Evolutionary conservation across 1,140 invertebrate genomes (phyloP).

Genomic region (Drosophila rhopaloa): DNA sequence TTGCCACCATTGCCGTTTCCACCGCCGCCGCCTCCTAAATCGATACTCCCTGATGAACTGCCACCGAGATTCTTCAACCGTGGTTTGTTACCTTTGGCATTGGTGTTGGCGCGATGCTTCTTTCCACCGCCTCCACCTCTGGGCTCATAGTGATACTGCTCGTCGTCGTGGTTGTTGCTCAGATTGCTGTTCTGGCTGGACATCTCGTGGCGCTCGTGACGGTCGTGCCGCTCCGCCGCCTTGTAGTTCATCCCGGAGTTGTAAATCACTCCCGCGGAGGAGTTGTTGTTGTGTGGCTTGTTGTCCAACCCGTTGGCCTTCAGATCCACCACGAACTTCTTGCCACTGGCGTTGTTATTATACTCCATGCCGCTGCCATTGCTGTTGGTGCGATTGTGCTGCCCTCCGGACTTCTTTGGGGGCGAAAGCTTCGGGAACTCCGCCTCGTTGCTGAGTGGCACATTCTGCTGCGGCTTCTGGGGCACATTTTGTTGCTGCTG

Average conservation of each 20-base stretch:
- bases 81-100: conserved; percentile 84
- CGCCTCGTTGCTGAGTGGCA: conserved; percentile 76
- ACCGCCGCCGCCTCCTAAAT: conserved; percentile 35
- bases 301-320: conserved; percentile 65
- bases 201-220: conserved; percentile 79
- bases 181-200: conserved; percentile 82
- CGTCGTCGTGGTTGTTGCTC: conserved; percentile 69
- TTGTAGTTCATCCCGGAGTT: conserved; percentile 83
- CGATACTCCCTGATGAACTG: conserved; percentile 70
- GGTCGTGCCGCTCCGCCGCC: conserved; percentile 69
- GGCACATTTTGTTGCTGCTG: conserved; percentile 59
- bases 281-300: conserved; percentile 57
- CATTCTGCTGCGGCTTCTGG: conserved; percentile 59
- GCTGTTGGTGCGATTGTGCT: conserved; percentile 70
- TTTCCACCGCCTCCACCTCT: conserved; percentile 64
- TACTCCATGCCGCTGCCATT: conserved; percentile 71
- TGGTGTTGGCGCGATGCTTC: conserved; percentile 86
- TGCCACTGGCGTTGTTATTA: conserved; percentile 55
- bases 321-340: conserved; percentile 67
- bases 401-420: conserved; percentile 77
- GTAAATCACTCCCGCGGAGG: conserved; percentile 52
- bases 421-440: conserved; percentile 83
- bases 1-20: conserved; percentile 18
- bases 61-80: conserved; percentile 80
- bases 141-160: conserved; percentile 68